Conservation (phyloP, 2,888 invertebrate species). For the Ectobius pallidus region DNA sequence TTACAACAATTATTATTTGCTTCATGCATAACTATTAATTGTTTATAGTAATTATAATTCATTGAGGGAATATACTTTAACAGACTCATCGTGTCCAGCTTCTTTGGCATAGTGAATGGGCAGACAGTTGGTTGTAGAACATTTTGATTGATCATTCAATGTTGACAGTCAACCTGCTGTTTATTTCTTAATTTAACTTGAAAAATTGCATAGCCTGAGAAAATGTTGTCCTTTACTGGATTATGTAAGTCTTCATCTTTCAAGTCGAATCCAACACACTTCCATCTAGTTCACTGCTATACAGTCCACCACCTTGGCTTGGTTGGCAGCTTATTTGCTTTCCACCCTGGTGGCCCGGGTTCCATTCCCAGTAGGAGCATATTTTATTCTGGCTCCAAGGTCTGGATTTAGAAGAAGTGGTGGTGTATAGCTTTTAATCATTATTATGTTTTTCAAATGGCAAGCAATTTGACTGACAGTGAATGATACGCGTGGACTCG, state of each 20-base stretch:
- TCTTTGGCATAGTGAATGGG: neutral
- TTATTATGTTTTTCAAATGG: too few relatives aligned
- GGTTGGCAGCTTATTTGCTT: too few relatives aligned
- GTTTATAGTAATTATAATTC: slow-evolving; percentile 1
- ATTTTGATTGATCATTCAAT: neutral
- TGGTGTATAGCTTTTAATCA: too few relatives aligned
- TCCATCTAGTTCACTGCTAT: neutral
- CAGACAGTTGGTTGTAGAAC: slow-evolving; percentile 4
- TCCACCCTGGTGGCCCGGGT: too few relatives aligned
- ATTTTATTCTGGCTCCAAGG: too few relatives aligned
- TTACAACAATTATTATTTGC: neutral
- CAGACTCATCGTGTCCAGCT: neutral
- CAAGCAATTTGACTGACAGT: too few relatives aligned
- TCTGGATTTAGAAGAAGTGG: too few relatives aligned
- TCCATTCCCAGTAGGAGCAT: too few relatives aligned
- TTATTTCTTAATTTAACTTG: neutral
- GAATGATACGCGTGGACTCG: too few relatives aligned
- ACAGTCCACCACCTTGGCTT: neutral
- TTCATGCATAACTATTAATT: slow-evolving; percentile 3
- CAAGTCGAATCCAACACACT: slow-evolving; percentile 3
- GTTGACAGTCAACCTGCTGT: neutral
- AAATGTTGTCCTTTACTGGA: neutral
- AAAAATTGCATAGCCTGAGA: neutral
- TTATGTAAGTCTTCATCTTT: slow-evolving; percentile 14
- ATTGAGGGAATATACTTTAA: slow-evolving; percentile 9